Percentiles rank a stretch among this genome's conserved stretches.
phyloP scores from a whole-genome alignment of 2,113 vertebrate species.

The Neolamprologus sp. region DNA sequence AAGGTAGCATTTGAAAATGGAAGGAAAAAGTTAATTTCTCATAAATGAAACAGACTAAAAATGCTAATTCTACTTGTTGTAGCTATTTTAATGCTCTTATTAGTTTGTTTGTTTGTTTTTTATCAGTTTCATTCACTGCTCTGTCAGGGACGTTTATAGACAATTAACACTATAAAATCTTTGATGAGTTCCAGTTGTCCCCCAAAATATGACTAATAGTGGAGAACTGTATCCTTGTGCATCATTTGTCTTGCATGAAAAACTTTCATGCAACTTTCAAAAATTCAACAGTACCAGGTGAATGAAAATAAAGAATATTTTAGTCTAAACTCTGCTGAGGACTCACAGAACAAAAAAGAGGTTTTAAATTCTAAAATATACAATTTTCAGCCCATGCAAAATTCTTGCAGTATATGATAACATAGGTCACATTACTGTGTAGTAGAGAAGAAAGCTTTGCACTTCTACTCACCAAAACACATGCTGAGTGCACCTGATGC shows the following conservation, averaged over 20 bases:
- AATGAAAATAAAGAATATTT: neutral
- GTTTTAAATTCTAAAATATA: neutral
- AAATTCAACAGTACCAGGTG: neutral
- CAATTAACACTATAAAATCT: neutral
- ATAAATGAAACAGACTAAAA: neutral
- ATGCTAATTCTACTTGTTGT: neutral
- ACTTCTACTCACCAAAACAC: slow-evolving; percentile 43
- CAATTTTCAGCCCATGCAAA: neutral
- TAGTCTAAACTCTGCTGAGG: neutral
- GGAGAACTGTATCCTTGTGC: neutral
- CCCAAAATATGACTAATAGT: neutral
- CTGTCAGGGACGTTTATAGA: fast-evolving
- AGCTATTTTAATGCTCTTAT: neutral
- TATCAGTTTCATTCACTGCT: neutral
- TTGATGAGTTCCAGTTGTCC: neutral
- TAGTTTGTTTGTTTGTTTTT: neutral
- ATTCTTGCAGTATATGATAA: neutral
- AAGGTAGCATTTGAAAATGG: neutral
- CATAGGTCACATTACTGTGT: neutral
- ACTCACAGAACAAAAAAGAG: neutral
- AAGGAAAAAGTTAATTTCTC: neutral
- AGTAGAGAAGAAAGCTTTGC: neutral
- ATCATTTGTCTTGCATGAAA: neutral
- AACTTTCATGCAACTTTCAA: too few species aligned
- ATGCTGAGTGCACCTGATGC: slow-evolving; percentile 24